These are phyloP conservation scores for Delichon dasypus DNA, from an alignment of 2,797 vertebrate genomes.

Conservation along the genomic window DNA sequence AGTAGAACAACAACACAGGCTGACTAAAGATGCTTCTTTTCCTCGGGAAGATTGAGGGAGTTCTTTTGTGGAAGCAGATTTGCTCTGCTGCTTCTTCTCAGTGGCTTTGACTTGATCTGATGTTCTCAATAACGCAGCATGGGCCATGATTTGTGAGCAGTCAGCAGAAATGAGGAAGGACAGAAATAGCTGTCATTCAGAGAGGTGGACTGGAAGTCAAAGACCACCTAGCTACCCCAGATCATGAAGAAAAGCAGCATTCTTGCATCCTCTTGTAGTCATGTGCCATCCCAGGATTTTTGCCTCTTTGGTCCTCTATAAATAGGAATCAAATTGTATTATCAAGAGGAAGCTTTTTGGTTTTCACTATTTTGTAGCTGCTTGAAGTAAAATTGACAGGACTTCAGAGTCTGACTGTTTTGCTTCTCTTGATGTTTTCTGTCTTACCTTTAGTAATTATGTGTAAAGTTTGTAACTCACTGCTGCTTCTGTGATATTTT, in stretches of 20 bases:
- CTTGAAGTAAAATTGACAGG: background rate
- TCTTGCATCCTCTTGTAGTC: background rate
- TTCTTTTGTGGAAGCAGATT: background rate
- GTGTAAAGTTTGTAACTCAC: background rate
- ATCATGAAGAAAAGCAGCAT: background rate
- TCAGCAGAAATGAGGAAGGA: background rate
- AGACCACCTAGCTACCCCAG: background rate
- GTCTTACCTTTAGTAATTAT: background rate
- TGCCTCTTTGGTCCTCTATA: background rate
- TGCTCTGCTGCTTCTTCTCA: background rate
- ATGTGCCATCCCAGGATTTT: background rate
- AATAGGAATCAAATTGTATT: background rate
- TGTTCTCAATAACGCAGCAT: fast-evolving
- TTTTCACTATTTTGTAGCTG: background rate
- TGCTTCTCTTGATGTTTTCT: background rate
- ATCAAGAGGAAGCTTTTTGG: background rate
- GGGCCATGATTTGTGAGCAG: fast-evolving
- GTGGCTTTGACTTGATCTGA: background rate
- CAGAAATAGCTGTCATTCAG: background rate
- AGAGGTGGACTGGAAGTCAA: background rate
- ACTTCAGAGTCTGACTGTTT: background rate
- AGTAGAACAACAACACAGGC: background rate
- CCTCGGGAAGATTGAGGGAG: background rate
- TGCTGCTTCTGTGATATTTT: background rate
- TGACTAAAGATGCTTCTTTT: background rate